Evolutionary conservation across 1,140 invertebrate species (phyloP), one percentile per base, ranked within the genome.

Genomic region (Drosophila melanica): DNA sequence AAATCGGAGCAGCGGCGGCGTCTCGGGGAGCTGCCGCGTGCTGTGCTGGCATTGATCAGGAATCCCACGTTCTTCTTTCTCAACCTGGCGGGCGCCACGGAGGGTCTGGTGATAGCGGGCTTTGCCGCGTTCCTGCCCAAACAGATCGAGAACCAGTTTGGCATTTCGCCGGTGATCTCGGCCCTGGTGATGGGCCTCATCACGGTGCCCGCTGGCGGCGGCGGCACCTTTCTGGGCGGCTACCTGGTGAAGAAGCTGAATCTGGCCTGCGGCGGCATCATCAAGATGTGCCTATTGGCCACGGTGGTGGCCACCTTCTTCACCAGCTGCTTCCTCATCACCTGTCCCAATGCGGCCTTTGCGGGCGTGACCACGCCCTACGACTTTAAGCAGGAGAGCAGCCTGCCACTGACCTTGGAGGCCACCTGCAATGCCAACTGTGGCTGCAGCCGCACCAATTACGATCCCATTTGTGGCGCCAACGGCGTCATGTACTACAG

Each of bases 51-150:
- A 2, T 92, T 97, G 1, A 92, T 97, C 2, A 93, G 90, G 30
- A 97, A 97, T 92, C 95, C 96, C 0, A 96, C 96, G 2, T 97
- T 97, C 92, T 94, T 97, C 85, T 96, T 96, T 91, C 90, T 97
- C 1, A 97, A 96, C 81, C 82, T 97, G 57, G 96, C 96, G 3
- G 96, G 95, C 2, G 95, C 96, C 0, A 94, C 94, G 47, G 96
- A 97, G 91, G 96, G 96, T 14, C 92, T 97, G 79, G 92, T 97
- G 0, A 94, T 97, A 5, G 94, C 95, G 0, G 96, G 96, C 0
- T 96, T 97, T 81, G 95, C 96, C 1, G 95, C 96, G 0, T 97
- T 97, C 81, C 92, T 96, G 62, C 96, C 96, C 0, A 97, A 97
- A 90, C 93, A 96, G 58, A 96, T 97, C 51, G 96, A 98, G 92